Base-by-base conservation (phyloP, 1,140 invertebrate species). In the Cyclina sinensis region DNA sequence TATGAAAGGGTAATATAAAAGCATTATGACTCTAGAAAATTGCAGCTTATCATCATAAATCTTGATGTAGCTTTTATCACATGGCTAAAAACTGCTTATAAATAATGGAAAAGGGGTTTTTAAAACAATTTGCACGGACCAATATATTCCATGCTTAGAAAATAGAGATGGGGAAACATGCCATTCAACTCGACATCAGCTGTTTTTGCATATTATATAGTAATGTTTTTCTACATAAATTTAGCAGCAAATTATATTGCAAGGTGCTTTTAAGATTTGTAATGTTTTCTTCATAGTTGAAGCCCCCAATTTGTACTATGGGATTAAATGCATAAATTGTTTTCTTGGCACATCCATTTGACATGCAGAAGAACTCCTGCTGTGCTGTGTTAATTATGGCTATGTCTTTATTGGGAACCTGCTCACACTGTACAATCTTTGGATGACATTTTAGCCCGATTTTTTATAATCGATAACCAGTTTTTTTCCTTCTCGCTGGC, bases 391-490 rank as follows among this genome's bases (percentile, higher is more conserved):
- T 62, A 62, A 62, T 62, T 62, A 62, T 27, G 24, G 57, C 7
- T 24, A 27, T 62, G 57, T 62, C 57, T 62, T 27, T 7, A 5
- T n/a, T 21, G 5, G 57, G 14, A n/a, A 1, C 57, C 1, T 62
- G 24, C 24, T 62, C 24, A 62, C 1, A 18, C n/a, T n/a, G 57
- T 27, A 27, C 24, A 5, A 21, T 62, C n/a, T 62, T 62, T 62
- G 5, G n/a, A 24, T 27, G 57, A 62, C 24, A 62, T 5, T 62
- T 62, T 62, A 27, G 57, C 57, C n/a, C 21, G 24, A 62, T 27
- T 62, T 54, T 54, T 62, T 5, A 62, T 62, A 62, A 62, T 62
- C 57, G 27, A 62, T 62, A 62, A 24, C n/a, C 57, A 62, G 51
- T 62, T 62, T 62, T 62, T 62, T 62, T 24, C n/a, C 24, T 62